Percentiles rank a stretch among this genome's conserved stretches.
Evolutionary conservation across 2,888 invertebrate genomes (phyloP).

Genomic region (Keiferia lycopersicella): DNA sequence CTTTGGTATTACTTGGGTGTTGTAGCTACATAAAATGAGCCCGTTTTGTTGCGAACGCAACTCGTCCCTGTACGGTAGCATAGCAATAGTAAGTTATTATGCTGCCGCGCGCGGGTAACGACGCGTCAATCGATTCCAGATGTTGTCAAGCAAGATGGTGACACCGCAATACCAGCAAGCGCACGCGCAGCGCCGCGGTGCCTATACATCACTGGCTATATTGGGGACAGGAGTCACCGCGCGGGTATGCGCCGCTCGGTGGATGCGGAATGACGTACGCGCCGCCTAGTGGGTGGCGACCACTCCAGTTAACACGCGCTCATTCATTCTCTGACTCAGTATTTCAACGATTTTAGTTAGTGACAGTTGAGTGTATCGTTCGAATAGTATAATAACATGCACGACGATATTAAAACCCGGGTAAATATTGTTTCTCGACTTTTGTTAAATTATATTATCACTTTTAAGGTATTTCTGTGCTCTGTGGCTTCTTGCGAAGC

Average conservation of each 20-base stretch:
- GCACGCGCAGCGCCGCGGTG: constrained; percentile 43
- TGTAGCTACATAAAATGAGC: too few species aligned
- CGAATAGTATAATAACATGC: constrained; percentile 43
- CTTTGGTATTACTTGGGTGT: too few species aligned
- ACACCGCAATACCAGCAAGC: constrained; percentile 40
- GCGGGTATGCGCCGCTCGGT: constrained; percentile 41
- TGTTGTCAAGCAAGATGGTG: constrained; percentile 35
- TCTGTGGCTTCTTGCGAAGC: background rate
- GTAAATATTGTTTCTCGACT: constrained; percentile 38
- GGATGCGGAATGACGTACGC: constrained; percentile 40
- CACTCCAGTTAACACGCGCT: constrained; percentile 31
- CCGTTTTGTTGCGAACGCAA: too few species aligned
- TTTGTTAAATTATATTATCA: background rate
- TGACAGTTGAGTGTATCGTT: constrained; percentile 38
- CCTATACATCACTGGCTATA: constrained; percentile 50
- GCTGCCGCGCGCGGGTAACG: too few species aligned
- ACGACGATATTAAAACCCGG: constrained; percentile 55
- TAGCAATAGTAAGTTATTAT: background rate
- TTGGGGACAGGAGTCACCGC: constrained; percentile 40
- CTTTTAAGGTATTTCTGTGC: background rate
- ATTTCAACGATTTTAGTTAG: constrained; percentile 44
- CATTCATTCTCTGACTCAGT: constrained; percentile 46
- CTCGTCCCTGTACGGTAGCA: background rate
- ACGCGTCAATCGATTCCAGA: constrained; percentile 44
- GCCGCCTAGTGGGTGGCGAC: constrained; percentile 37